Conservation (phyloP, 2,888 invertebrate species). For the Stenolophus ochropezus region DNA sequence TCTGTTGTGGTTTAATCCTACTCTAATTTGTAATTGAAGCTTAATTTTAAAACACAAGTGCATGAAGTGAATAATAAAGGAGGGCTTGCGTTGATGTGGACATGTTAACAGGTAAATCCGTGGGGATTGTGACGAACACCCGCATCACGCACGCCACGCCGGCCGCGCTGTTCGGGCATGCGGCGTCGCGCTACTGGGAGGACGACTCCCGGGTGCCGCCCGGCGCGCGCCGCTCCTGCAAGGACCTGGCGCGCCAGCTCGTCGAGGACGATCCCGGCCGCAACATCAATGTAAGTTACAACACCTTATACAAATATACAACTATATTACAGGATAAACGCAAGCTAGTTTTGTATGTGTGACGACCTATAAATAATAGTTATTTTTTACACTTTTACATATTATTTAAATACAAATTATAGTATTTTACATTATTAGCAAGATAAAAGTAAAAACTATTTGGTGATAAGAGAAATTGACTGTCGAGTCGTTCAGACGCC, state of each 20-base stretch:
- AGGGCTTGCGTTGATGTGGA: background rate
- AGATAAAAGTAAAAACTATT: too few species aligned
- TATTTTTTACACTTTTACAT: too few species aligned
- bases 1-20: background rate
- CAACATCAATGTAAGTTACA: slow-evolving; percentile 82
- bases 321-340: too few species aligned
- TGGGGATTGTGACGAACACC: slow-evolving; percentile 88
- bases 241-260: slow-evolving; percentile 86
- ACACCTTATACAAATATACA: too few species aligned
- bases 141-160: slow-evolving; percentile 88
- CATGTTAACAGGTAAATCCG: slow-evolving; percentile 79
- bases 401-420: too few species aligned
- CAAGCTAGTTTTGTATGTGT: too few species aligned
- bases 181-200: slow-evolving; percentile 86
- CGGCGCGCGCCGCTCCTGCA: slow-evolving; percentile 81
- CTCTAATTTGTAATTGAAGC: too few species aligned
- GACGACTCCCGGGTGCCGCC: slow-evolving; percentile 86
- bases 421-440: too few species aligned
- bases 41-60: background rate
- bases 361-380: too few species aligned
- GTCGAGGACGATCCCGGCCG: slow-evolving; percentile 86
- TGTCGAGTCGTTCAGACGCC: too few species aligned
- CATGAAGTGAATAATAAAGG: background rate
- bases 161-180: slow-evolving; percentile 85
- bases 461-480: too few species aligned